Evolutionary conservation across 2,888 invertebrate genomes (phyloP).

Genomic region (Sphecodes monilicornis): DNA sequence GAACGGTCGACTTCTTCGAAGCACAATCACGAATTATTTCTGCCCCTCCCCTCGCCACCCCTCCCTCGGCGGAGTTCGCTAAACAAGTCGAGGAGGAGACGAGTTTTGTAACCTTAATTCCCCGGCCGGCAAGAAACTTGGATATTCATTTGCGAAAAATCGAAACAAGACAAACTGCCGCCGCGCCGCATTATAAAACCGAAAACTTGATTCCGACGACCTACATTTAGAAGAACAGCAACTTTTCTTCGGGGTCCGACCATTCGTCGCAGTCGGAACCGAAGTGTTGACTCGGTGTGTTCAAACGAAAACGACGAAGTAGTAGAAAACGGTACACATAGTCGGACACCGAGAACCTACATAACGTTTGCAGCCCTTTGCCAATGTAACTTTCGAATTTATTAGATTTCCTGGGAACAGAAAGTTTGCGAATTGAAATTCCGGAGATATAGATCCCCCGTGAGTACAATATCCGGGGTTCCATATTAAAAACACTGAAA

Average conservation of each 20-base stretch:
- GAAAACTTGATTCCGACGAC: constrained; percentile 50
- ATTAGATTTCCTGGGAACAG: constrained; percentile 24
- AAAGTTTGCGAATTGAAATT: constrained; percentile 44
- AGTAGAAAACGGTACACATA: background rate
- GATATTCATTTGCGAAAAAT: constrained; percentile 48
- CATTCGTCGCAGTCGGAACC: background rate
- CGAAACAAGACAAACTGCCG: constrained; percentile 48
- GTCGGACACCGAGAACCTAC: background rate
- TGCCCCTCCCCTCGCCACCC: background rate
- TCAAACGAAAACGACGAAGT: background rate
- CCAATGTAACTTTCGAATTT: background rate
- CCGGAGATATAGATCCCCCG: background rate
- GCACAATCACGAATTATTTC: constrained; percentile 55
- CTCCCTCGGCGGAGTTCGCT: constrained; percentile 15
- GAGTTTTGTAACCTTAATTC: constrained; percentile 51
- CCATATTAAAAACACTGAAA: background rate
- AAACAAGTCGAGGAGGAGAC: constrained; percentile 23
- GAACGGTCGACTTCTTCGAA: constrained; percentile 11
- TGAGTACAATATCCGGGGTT: background rate
- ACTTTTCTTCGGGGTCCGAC: constrained; percentile 28
- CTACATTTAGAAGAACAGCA: constrained; percentile 29
- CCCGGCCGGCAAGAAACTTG: constrained; percentile 19
- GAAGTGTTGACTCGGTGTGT: background rate
- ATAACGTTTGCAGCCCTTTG: constrained; percentile 18
- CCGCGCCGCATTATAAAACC: constrained; percentile 35